These are phyloP conservation scores for Thalassaphorura encarpata DNA, from an alignment of 1,140 invertebrate species.

Conservation along the genomic window DNA sequence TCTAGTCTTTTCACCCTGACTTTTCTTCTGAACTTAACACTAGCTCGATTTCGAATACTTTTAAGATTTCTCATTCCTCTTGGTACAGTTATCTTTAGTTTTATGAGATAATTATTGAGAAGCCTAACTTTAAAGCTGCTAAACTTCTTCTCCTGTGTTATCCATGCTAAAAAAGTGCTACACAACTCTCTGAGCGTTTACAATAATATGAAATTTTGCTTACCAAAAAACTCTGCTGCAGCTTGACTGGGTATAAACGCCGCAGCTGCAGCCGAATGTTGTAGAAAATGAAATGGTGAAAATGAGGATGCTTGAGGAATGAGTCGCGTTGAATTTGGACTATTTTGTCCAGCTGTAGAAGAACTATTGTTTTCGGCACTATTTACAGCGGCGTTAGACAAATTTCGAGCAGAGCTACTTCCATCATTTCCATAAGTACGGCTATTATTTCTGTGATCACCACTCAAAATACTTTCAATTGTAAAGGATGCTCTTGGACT, in stretches of 20 bases:
- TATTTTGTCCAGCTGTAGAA: neutral
- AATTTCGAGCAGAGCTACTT: no score
- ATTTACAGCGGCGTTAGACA: neutral
- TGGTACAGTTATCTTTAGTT: neutral
- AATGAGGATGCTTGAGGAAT: neutral
- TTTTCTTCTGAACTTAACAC: no score
- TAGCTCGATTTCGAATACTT: no score
- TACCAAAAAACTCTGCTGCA: slow-evolving; percentile 30
- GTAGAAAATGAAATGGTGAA: slow-evolving; percentile 17
- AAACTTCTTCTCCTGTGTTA: neutral
- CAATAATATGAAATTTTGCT: no score
- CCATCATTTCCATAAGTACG: neutral
- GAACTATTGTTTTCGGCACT: slow-evolving; percentile 6
- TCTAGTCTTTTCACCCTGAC: no score
- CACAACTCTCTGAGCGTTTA: neutral
- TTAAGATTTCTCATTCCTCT: no score
- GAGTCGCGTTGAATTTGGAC: neutral
- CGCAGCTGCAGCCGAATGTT: slow-evolving; percentile 12
- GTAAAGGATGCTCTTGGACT: slow-evolving; percentile 17
- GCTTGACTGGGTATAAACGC: slow-evolving; percentile 22
- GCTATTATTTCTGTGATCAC: neutral
- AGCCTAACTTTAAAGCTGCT: neutral
- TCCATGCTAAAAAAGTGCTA: neutral
- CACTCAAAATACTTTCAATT: slow-evolving; percentile 24
- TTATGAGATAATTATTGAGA: neutral